Percentiles rank a stretch among this genome's conserved stretches.
These are phyloP conservation scores for Ectobius pallidus DNA, from an alignment of 2,888 invertebrate species.

Conservation along the genomic window DNA sequence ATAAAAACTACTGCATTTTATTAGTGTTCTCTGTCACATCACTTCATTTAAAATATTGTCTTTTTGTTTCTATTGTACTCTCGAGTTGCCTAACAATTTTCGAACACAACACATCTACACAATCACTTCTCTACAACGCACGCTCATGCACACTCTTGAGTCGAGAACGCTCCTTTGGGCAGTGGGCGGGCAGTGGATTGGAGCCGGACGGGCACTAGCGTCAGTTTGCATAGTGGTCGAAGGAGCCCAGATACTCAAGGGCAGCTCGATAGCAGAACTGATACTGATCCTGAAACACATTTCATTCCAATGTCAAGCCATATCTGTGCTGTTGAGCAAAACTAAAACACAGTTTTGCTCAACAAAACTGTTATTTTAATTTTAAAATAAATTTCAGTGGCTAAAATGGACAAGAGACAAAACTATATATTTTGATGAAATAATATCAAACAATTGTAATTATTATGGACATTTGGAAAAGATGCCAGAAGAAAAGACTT, in stretches of 20 bases:
- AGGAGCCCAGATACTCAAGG: slow-evolving; percentile 96
- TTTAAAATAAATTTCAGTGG: too few relatives aligned
- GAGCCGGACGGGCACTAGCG: slow-evolving; percentile 30
- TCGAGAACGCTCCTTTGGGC: slow-evolving; percentile 21
- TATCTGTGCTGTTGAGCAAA: too few relatives aligned
- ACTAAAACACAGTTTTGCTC: too few relatives aligned
- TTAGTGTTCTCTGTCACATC: slow-evolving; percentile 27
- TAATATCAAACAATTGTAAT: too few relatives aligned
- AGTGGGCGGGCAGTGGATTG: slow-evolving; percentile 22
- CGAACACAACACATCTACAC: slow-evolving; percentile 31
- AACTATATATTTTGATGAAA: too few relatives aligned
- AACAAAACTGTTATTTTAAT: too few relatives aligned
- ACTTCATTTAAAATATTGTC: slow-evolving; percentile 37
- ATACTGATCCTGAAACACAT: slow-evolving; percentile 86
- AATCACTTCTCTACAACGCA: slow-evolving; percentile 33
- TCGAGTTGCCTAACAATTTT: slow-evolving; percentile 19
- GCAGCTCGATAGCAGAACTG: slow-evolving; percentile 99
- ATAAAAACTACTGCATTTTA: slow-evolving; percentile 29
- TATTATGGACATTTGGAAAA: too few relatives aligned
- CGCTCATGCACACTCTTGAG: slow-evolving; percentile 27
- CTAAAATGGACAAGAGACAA: too few relatives aligned
- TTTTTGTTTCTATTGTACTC: slow-evolving; percentile 23
- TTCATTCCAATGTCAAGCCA: not conserved
- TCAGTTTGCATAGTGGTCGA: slow-evolving; percentile 95
- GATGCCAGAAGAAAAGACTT: too few relatives aligned